phyloP scores from a whole-genome alignment of 2,113 vertebrate genomes.

The Vicugna pacos region DNA sequence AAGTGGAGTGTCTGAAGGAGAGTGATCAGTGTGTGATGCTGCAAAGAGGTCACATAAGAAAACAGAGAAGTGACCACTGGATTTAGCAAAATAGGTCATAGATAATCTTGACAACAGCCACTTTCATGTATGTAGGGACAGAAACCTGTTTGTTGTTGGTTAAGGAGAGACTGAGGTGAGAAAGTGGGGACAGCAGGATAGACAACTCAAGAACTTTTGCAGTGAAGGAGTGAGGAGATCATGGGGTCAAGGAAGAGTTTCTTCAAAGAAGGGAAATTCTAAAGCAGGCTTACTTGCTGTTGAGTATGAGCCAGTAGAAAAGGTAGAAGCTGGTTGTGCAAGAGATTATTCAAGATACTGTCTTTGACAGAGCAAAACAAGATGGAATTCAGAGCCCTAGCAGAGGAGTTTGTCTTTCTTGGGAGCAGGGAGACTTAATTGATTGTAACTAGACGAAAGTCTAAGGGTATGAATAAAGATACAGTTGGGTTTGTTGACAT shows the following conservation, averaged over 20 bases:
- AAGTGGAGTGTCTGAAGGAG: constrained; percentile 25
- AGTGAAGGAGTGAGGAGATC: background rate
- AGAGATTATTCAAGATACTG: background rate
- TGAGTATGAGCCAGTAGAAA: background rate
- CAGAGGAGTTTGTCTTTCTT: constrained; percentile 41
- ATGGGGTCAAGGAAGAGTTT: background rate
- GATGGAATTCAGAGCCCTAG: background rate
- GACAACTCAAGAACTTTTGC: background rate
- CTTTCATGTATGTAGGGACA: background rate
- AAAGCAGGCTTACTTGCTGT: background rate
- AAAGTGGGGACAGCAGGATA: background rate
- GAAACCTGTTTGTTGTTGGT: background rate
- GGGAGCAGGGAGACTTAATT: background rate
- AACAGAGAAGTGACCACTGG: background rate
- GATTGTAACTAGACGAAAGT: background rate
- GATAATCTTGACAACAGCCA: background rate
- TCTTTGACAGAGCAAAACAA: constrained; percentile 31
- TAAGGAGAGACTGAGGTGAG: background rate
- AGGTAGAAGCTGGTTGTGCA: constrained; percentile 24
- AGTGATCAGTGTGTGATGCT: background rate
- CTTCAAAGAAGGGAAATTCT: constrained; percentile 50
- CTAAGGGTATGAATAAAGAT: background rate
- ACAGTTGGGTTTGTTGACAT: background rate
- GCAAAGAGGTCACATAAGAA: background rate
- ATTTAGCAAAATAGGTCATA: constrained; percentile 1